phyloP scores from a whole-genome alignment of 2,113 vertebrate species.

The Holacanthus passer region DNA sequence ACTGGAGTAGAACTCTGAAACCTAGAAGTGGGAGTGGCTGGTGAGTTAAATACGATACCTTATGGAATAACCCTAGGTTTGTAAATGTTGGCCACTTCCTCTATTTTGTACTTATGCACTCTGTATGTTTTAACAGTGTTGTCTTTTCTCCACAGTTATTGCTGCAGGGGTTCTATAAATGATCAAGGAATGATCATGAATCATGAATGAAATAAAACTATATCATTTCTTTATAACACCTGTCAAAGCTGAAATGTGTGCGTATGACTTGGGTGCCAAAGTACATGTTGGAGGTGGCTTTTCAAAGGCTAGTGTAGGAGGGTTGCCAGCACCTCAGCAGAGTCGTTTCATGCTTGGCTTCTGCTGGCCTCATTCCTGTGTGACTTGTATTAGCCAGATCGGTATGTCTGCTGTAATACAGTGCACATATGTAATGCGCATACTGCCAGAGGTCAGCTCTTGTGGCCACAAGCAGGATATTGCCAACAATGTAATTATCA shows the following conservation, averaged over 20 bases:
- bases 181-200: no score
- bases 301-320: conserved; percentile 25
- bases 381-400: conserved; percentile 31
- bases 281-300: conserved; percentile 48
- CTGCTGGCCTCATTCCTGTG: conserved; percentile 20
- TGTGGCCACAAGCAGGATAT: background rate
- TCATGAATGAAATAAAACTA: conserved; percentile 41
- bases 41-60: conserved; percentile 41
- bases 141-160: conserved; percentile 38
- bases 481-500: background rate
- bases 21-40: conserved; percentile 8
- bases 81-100: conserved; percentile 45
- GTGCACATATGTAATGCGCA: background rate
- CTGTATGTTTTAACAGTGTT: conserved; percentile 57
- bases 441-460: background rate
- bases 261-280: conserved; percentile 33
- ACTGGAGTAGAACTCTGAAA: conserved; percentile 35
- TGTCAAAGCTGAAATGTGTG: conserved; percentile 42
- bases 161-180: conserved; percentile 28
- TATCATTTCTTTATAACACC: conserved; percentile 56
- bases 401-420: conserved; percentile 32
- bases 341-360: conserved; percentile 45
- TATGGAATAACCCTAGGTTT: conserved; percentile 33
- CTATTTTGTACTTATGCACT: conserved; percentile 21
- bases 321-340: conserved; percentile 35